phyloP scores from a whole-genome alignment of 2,113 vertebrate species.

The Anarrhichthys ocellatus region DNA sequence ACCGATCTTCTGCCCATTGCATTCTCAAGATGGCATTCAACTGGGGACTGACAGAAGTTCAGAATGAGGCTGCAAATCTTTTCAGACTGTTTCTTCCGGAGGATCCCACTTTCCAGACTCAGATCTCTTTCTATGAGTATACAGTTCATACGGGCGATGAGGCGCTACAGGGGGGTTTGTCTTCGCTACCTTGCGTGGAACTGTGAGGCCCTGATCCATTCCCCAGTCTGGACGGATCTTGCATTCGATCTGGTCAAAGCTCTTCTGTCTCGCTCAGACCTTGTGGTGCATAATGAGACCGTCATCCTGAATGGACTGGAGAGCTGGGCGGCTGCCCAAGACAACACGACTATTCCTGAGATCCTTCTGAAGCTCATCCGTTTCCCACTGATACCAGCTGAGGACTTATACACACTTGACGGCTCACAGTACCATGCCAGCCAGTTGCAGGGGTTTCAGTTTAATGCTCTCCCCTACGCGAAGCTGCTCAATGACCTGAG shows the following conservation, averaged over 20 bases:
- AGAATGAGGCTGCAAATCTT: constrained; percentile 51
- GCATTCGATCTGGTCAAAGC: constrained; percentile 21
- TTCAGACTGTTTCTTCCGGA: constrained; percentile 66
- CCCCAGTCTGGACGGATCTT: constrained; percentile 49
- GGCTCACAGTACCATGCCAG: constrained; percentile 31
- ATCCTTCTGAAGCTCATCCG: constrained; percentile 58
- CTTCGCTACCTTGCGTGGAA: constrained; percentile 75
- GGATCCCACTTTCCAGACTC: constrained; percentile 57
- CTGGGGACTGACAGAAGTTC: constrained; percentile 58
- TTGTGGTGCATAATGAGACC: constrained; percentile 71
- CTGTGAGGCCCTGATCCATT: constrained; percentile 50
- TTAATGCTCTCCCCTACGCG: constrained; percentile 66
- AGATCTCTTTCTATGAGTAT: constrained; percentile 65
- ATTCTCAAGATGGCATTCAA: constrained; percentile 76
- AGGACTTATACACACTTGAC: constrained; percentile 69
- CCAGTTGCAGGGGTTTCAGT: constrained; percentile 75
- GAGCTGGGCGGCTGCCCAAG: constrained; percentile 53
- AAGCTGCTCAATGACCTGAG: constrained; percentile 50
- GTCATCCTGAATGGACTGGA: constrained; percentile 70
- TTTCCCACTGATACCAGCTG: constrained; percentile 77
- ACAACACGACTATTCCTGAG: constrained; percentile 1
- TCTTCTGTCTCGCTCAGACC: constrained; percentile 71
- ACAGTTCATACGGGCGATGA: constrained; percentile 38
- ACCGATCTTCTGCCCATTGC: constrained; percentile 61
- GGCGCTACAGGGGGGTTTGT: constrained; percentile 60